Conservation (phyloP, 2,113 vertebrate genomes). For the Oxyura jamaicensis region DNA sequence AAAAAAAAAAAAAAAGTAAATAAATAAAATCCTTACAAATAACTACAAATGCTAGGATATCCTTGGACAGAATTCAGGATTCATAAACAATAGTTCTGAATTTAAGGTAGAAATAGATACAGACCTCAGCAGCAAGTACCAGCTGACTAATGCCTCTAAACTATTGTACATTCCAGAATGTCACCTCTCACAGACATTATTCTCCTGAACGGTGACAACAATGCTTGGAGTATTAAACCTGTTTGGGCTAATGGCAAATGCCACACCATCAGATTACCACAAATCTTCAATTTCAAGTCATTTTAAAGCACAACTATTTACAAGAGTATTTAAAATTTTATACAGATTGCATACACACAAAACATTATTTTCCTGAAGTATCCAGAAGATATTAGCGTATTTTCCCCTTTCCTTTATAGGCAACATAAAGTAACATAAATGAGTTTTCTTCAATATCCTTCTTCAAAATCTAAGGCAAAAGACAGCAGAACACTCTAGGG, state of each 20-base stretch:
- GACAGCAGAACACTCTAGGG: not conserved
- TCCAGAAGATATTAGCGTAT: not conserved
- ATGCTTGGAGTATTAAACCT: not conserved
- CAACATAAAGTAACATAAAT: not conserved
- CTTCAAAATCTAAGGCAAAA: not conserved
- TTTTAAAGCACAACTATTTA: not conserved
- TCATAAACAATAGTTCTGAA: not conserved
- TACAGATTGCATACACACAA: not conserved
- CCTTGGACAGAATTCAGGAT: not conserved
- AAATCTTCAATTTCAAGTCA: not conserved
- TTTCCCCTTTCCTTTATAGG: not conserved
- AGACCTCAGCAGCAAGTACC: not conserved
- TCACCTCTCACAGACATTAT: not conserved
- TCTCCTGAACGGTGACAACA: not conserved
- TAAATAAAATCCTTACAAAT: not conserved
- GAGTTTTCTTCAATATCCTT: too few species aligned
- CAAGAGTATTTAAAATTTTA: not conserved
- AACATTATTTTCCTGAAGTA: not conserved
- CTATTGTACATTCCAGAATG: not conserved
- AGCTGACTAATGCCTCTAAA: not conserved
- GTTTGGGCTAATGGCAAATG: constrained; percentile 11
- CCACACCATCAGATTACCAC: not conserved
- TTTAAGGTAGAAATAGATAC: not conserved
- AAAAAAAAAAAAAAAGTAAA: not conserved
- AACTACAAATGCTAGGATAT: not conserved